Percentiles rank a stretch among this genome's conserved stretches.
Evolutionary conservation across 1,140 invertebrate species (phyloP).

Genomic region (Sitobion miscanthi): DNA sequence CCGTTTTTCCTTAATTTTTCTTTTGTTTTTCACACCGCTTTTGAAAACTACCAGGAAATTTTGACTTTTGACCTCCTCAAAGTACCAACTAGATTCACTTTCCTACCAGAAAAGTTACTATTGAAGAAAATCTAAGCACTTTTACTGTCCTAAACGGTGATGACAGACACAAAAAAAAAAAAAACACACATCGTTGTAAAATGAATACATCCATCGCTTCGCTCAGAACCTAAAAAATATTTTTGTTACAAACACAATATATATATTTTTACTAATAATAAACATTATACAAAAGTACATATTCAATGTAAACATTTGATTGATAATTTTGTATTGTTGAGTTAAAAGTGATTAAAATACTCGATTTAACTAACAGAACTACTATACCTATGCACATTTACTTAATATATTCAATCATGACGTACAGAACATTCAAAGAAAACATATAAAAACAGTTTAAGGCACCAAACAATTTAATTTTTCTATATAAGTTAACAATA

Average conservation of each 20-base stretch:
- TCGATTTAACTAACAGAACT: background rate
- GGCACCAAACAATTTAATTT: background rate
- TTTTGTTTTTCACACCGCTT: too few relatives aligned
- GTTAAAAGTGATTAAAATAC: background rate
- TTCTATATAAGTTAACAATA: background rate
- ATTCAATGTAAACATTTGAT: background rate
- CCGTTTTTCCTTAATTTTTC: too few relatives aligned
- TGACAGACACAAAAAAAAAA: too few relatives aligned
- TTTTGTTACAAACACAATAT: background rate
- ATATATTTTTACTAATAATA: background rate
- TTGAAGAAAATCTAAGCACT: too few relatives aligned
- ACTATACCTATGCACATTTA: too few relatives aligned
- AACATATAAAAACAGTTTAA: background rate
- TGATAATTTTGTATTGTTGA: background rate
- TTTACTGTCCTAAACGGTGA: too few relatives aligned
- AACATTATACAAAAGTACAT: background rate
- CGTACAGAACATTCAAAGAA: background rate
- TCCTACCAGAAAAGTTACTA: too few relatives aligned
- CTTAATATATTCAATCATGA: background rate
- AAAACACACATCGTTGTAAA: too few relatives aligned
- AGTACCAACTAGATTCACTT: too few relatives aligned
- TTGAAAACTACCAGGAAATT: too few relatives aligned
- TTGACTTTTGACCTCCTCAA: too few relatives aligned
- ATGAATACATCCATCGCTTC: too few relatives aligned
- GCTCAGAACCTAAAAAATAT: background rate